Evolutionary conservation across 2,888 invertebrate genomes (phyloP).

Genomic region (Dendrolimus pini): DNA sequence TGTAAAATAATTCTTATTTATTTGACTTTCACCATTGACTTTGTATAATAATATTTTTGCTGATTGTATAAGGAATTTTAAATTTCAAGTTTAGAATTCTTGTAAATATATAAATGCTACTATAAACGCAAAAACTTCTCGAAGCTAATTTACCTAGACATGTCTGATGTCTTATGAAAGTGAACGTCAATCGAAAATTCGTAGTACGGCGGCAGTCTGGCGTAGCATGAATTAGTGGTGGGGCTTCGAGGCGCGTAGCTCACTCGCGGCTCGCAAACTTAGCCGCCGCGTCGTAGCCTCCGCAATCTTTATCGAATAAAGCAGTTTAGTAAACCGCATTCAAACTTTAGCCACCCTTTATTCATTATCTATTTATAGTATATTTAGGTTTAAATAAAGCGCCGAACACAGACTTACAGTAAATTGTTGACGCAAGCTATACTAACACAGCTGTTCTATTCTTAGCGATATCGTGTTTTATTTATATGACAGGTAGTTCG

Average conservation of each 20-base stretch:
- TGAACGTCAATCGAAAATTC: slow-evolving; percentile 9
- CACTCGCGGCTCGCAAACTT: slow-evolving; percentile 23
- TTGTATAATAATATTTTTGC: too few species aligned
- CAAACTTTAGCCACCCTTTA: slow-evolving; percentile 43
- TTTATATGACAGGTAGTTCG: too few species aligned
- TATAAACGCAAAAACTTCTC: too few species aligned
- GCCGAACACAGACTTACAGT: slow-evolving; percentile 12
- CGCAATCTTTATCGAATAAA: slow-evolving; percentile 65
- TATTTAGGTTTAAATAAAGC: slow-evolving; percentile 54
- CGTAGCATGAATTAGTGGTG: background rate
- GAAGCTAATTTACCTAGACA: too few species aligned
- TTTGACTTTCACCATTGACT: too few species aligned
- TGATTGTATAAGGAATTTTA: too few species aligned
- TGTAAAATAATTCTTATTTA: too few species aligned
- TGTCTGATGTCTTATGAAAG: too few species aligned
- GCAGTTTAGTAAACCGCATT: slow-evolving; percentile 53
- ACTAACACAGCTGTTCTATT: too few species aligned
- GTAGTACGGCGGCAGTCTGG: slow-evolving; percentile 7
- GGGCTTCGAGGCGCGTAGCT: slow-evolving; percentile 4
- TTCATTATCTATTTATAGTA: slow-evolving; percentile 64
- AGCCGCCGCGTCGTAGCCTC: slow-evolving; percentile 19
- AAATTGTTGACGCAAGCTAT: background rate
- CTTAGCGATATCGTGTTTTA: too few species aligned
- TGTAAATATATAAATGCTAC: too few species aligned
- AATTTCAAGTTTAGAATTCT: too few species aligned